Evolutionary conservation across 1,140 invertebrate genomes (phyloP).

Genomic region (Drosophila grimshawi): DNA sequence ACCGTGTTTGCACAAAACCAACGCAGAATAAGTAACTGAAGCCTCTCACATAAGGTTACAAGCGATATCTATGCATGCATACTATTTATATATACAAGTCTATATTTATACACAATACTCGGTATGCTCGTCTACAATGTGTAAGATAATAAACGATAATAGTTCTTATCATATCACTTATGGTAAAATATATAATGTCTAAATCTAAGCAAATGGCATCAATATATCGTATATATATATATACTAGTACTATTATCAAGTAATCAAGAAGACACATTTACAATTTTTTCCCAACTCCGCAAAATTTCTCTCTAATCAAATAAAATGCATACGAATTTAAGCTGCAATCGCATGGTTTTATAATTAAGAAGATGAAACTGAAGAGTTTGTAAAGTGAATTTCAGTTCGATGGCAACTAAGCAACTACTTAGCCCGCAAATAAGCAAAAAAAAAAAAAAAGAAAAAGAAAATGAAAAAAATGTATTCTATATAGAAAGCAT

Average conservation of each 20-base stretch:
- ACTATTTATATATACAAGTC: constrained; percentile 42
- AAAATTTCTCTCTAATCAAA: constrained; percentile 49
- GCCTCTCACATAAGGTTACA: constrained; percentile 43
- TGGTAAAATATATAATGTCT: constrained; percentile 54
- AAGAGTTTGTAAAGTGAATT: constrained; percentile 45
- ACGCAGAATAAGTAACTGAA: constrained; percentile 22
- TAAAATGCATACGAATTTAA: constrained; percentile 73
- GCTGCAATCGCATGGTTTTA: constrained; percentile 76
- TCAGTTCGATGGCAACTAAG: constrained; percentile 48
- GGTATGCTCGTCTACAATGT: constrained; percentile 72
- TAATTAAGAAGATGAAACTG: background rate
- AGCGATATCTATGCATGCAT: constrained; percentile 46
- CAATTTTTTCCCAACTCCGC: constrained; percentile 53
- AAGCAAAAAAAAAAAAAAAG: background rate
- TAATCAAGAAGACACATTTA: constrained; percentile 49
- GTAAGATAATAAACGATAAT: constrained; percentile 74
- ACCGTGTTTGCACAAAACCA: constrained; percentile 10
- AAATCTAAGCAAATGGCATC: constrained; percentile 49
- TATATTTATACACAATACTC: constrained; percentile 48
- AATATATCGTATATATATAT: constrained; percentile 49
- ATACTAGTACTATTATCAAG: constrained; percentile 46
- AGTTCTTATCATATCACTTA: constrained; percentile 75
- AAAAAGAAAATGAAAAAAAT: background rate
- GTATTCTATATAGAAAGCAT: constrained; percentile 33
- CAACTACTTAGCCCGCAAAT: constrained; percentile 29